Percentiles rank a stretch among this genome's conserved stretches.
These are phyloP conservation scores for Zoroaster sp. DNA, from an alignment of 53 echinoderm and acorn worm genomes.

Conservation along the genomic window DNA sequence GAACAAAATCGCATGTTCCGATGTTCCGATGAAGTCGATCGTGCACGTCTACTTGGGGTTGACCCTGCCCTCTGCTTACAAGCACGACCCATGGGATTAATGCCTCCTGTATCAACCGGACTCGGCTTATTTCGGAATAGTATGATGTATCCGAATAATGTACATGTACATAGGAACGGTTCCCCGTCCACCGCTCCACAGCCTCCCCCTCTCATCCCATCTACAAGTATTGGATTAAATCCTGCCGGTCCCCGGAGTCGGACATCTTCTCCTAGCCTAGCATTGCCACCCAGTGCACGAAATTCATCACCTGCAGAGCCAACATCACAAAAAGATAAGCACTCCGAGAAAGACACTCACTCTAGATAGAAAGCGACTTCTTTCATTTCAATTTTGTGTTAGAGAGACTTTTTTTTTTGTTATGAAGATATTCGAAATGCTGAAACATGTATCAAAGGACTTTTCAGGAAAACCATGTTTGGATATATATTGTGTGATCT, in stretches of 20 bases:
- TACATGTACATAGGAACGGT: conserved; percentile 79
- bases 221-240: conserved; percentile 60
- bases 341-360: conserved; percentile 82
- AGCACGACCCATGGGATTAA: conserved; percentile 48
- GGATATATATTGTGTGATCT: too few relatives aligned
- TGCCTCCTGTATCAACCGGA: conserved; percentile 60
- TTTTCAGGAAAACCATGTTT: background rate
- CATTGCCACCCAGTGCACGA: conserved; percentile 70
- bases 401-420: background rate
- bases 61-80: conserved; percentile 57
- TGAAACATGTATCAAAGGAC: background rate
- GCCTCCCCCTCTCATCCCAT: conserved; percentile 88
- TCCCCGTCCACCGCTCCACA: conserved; percentile 84
- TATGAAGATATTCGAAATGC: background rate
- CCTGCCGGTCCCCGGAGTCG: conserved; percentile 54
- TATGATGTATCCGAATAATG: conserved; percentile 74
- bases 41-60: conserved; percentile 76
- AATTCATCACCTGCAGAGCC: conserved; percentile 75
- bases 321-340: conserved; percentile 60
- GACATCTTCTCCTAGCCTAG: conserved; percentile 62
- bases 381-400: background rate
- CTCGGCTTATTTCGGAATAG: conserved; percentile 78
- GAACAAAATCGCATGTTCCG: conserved; percentile 77
- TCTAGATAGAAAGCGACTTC: conserved; percentile 65
- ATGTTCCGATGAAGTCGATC: conserved; percentile 81